Conservation (phyloP, 2,888 invertebrate species). For the Perdita meconis region DNA sequence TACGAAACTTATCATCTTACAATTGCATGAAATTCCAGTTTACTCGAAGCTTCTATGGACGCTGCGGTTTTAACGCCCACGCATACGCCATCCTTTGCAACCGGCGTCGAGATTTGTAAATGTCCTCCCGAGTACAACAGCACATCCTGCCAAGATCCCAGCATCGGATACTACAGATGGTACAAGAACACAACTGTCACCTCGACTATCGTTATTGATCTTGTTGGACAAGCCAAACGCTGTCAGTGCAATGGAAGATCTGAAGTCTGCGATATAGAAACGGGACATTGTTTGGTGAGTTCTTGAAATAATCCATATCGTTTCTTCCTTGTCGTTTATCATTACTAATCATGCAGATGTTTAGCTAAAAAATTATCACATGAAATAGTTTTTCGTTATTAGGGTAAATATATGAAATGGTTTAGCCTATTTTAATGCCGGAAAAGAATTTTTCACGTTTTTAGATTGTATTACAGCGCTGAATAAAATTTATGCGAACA, state of each 20-base stretch:
- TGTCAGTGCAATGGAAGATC: constrained; percentile 94
- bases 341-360: too few species aligned
- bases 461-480: too few species aligned
- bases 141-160: constrained; percentile 95
- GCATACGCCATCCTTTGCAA: constrained; percentile 88
- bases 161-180: constrained; percentile 92
- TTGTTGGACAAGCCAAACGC: constrained; percentile 91
- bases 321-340: neutral
- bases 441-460: too few species aligned
- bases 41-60: constrained; percentile 93
- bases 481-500: too few species aligned
- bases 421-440: too few species aligned
- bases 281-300: constrained; percentile 92
- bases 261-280: constrained; percentile 91
- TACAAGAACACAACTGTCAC: constrained; percentile 86
- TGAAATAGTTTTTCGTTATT: too few species aligned
- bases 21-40: constrained; percentile 82
- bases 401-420: too few species aligned
- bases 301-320: neutral
- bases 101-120: constrained; percentile 93
- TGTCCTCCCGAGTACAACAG: constrained; percentile 93
- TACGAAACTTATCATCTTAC: too few species aligned
- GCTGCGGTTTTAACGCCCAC: constrained; percentile 90
- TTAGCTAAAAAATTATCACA: too few species aligned
- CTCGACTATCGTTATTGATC: constrained; percentile 90